Base-by-base conservation (phyloP, 1,140 invertebrate species). In the Dreissena rostriformis region DNA sequence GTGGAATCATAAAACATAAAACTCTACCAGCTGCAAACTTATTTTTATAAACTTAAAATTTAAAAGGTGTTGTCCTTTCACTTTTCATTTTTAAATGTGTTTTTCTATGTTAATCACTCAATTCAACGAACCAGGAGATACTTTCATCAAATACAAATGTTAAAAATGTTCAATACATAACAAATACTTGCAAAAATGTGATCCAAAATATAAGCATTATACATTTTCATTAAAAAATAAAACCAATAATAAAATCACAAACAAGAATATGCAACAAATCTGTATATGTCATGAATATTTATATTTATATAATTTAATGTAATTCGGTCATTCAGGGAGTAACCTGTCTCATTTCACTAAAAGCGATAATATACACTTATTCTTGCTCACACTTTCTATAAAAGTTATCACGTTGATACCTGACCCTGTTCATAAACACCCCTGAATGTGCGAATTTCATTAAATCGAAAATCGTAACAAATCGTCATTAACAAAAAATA, bases 211-310 rank as follows among this genome's bases (percentile, higher is more conserved):
- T 65, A 81, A 81, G 68, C 73, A 68, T 28, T 19, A 28, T 39
- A 72, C 68, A 53, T 72, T 39, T 39, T 39, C 39, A 29, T 81
- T 81, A 72, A 81, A 39, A 81, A 81, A 81, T 81, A 81, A 81
- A 81, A 81, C 53, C 52, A 51, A 73, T 81, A 81, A 81, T 39
- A 39, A 81, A 81, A 79, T 81, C 79, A 81, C 79, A 81, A 81
- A 81, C 53, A 73, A 73, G 57, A 70, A 73, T 73, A 26, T 73
- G 68, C 79, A 81, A 81, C 79, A 81, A 81, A 73, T 61, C 57
- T n/a, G 17, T 61, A n/a, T 24, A 19, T 61, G 57, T 61, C 57
- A 61, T 61, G 57, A n/a, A n/a, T 39, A 39, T 39, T 39, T 39
- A n/a, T 39, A 39, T 39, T 39, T 39, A 39, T 39, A 2, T 39